Base-by-base conservation (phyloP, 1,140 invertebrate genomes). In the Drosophila yakuba region DNA sequence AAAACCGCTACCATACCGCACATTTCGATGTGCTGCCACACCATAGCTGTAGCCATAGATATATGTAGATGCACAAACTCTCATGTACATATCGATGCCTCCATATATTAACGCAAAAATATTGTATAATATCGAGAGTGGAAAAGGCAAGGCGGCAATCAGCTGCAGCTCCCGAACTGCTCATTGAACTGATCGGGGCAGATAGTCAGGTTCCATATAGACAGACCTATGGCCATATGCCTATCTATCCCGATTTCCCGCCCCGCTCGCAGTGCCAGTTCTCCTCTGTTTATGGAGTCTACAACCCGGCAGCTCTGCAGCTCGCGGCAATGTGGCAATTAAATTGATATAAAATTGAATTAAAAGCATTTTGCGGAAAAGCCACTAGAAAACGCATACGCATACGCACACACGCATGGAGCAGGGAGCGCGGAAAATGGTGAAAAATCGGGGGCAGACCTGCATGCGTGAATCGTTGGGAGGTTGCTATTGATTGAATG, bases 291-390 rank as follows among this genome's bases (percentile, higher is more conserved):
- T 23, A 20, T n/a, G 47, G 39, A 47, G 47, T 35, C 47, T 17
- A 44, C 69, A 51, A 38, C 57, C 20, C 20, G 38, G 63, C 58
- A 64, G 50, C 32, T 32, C 32, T 32, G 39, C 69, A 50, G 55
- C 44, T 14, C 17, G 8, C 63, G 75, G 83, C 83, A 86, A 86
- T 88, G 83, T 86, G 83, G 83, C 83, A 86, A 86, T 86, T 86
- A 86, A 89, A 86, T 86, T 79, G 83, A 83, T 88, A 86, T 86
- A 86, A 86, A 86, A 86, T 86, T 86, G 83, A 86, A 86, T 86
- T 86, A 86, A 86, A 86, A 86, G 83, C 83, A 86, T 86, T 86
- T 86, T 83, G 83, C 83, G 83, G 84, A 88, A 86, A 85, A 86
- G 72, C 83, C 83, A 83, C 71, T 86, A 79, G 71, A 88, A 79